Percentiles rank a stretch among this genome's conserved stretches.
Evolutionary conservation across 1,140 invertebrate genomes (phyloP).

Genomic region (Bactericera cockerelli): DNA sequence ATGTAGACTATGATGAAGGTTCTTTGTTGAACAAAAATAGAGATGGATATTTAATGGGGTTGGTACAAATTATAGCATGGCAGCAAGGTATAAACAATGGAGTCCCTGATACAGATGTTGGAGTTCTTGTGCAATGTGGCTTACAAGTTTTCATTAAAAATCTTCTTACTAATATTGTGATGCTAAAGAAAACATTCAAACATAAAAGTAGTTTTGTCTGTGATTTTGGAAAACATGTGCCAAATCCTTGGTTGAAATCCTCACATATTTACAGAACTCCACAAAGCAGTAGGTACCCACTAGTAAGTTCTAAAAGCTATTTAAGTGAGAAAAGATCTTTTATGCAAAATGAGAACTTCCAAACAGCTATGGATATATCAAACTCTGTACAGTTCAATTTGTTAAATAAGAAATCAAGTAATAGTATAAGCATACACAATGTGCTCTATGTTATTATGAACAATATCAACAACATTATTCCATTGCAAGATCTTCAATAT

Average conservation of each 20-base stretch:
- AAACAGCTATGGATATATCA: background rate
- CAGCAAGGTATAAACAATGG: background rate
- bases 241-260: conserved; percentile 2
- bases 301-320: background rate
- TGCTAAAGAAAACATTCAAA: background rate
- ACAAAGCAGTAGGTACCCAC: background rate
- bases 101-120: background rate
- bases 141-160: background rate
- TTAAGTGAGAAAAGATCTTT: background rate
- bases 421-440: background rate
- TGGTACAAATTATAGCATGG: background rate
- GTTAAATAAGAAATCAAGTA: background rate
- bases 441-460: conserved; percentile 1
- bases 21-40: background rate
- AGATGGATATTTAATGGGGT: background rate
- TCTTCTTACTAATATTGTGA: background rate
- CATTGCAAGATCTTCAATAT: background rate
- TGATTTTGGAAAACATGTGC: conserved; percentile 1
- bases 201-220: background rate
- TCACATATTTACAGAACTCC: background rate
- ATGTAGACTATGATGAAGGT: background rate
- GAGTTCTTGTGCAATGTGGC: background rate
- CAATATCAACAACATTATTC: background rate
- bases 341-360: background rate
- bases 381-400: background rate